Percentiles rank a stretch among this genome's conserved stretches.
These are phyloP conservation scores for Syritta pipiens DNA, from an alignment of 2,888 invertebrate species.

Conservation along the genomic window DNA sequence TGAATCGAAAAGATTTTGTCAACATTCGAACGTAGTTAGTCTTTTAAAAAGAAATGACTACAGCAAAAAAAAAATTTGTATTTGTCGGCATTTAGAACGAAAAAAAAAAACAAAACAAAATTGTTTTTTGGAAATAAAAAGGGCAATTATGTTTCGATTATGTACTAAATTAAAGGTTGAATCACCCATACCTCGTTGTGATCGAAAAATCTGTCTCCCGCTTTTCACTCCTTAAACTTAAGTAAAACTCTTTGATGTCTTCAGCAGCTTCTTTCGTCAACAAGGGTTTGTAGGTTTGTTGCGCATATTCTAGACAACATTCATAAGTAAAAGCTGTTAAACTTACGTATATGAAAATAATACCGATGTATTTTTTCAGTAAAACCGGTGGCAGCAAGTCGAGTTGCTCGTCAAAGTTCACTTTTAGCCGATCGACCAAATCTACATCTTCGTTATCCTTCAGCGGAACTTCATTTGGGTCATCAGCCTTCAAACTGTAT, in stretches of 20 bases:
- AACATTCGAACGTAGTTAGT: too few species aligned
- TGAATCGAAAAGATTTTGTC: not conserved
- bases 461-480: constrained; percentile 78
- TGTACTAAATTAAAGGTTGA: too few species aligned
- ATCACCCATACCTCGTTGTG: constrained; percentile 85
- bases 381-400: constrained; percentile 88
- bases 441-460: constrained; percentile 73
- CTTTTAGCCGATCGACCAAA: constrained; percentile 74
- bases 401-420: constrained; percentile 82
- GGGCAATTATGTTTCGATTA: too few species aligned
- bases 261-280: constrained; percentile 86
- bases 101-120: too few species aligned
- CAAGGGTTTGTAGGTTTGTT: constrained; percentile 91
- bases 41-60: too few species aligned
- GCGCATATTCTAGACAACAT: constrained; percentile 93
- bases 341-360: too few species aligned
- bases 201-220: constrained; percentile 84
- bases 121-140: too few species aligned
- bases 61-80: too few species aligned
- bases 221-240: constrained; percentile 83
- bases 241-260: constrained; percentile 88
- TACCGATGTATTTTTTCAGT: constrained; percentile 90
- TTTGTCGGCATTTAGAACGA: too few species aligned
- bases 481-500: constrained; percentile 55
- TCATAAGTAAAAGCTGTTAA: constrained; percentile 28